Evolutionary conservation across 2,888 invertebrate species (phyloP), one percentile per base, ranked within the genome.

Genomic region (Troides aeacus): DNA sequence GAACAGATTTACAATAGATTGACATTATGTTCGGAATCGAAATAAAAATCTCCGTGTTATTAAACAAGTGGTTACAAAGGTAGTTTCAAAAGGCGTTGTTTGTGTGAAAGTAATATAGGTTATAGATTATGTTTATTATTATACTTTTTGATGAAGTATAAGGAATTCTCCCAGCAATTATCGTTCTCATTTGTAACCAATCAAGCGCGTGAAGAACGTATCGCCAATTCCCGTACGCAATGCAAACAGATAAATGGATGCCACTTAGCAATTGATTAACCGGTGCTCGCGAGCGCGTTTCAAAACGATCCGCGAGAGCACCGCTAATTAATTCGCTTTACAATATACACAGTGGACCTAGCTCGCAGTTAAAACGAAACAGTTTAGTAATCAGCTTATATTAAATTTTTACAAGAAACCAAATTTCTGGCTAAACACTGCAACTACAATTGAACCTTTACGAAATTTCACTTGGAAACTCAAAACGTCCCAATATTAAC

Each of bases 191-290:
- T 63, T 62, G 36, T 59, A 62, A 66, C 24, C 36, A 59, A 62
- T 70, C 58, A 66, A 66, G 66, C 66, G 62, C 66, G 8, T 69
- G 72, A 50, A 66, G 58, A 59, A 66, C 53, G 74, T 76, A 79
- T 72, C 73, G 73, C 75, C 74, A 74, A 69, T 75, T 70, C 66
- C 62, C 72, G 60, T 69, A 67, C 62, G 70, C 72, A 64, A 61
- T 53, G 67, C 72, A 68, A 66, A 66, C 69, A 74, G 75, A 78
- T 77, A 78, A 85, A 83, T 82, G 78, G 72, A 73, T 73, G 74
- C 76, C 77, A 81, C 79, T 84, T 83, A 81, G 78, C 21, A 84
- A 84, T 84, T 84, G 84, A 86, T 86, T 84, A 82, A 83, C 73
- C 72, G 71, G 75, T 75, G 77, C 76, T 77, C 80, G 79, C 80